Base-by-base conservation (phyloP, 2,797 vertebrate genomes). In the Cheirogaleus major region DNA sequence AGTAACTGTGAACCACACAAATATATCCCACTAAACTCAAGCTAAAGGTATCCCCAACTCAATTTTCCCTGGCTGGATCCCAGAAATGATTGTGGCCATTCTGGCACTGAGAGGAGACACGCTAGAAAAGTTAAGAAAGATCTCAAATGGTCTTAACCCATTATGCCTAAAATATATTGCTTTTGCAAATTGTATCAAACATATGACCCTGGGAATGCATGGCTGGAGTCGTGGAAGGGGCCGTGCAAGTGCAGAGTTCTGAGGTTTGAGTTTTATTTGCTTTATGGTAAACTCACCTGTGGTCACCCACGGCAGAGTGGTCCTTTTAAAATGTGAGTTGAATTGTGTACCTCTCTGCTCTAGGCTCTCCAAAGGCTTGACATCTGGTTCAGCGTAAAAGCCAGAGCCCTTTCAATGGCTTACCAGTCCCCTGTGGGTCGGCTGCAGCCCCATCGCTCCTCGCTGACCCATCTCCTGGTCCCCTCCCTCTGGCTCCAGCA, bases 181-280 rank as follows among this genome's bases (percentile, higher is more conserved):
- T 95, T 61, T 72, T 73, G 70, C 27, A 75, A 75, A 30, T 80
- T 89, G 91, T 83, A n/a, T 30, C 81, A 80, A 80, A 90, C 12
- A 1, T 22, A 20, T 75, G 57, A 57, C 35, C 25, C 5, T 1
- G 8, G 45, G 48, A 93, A 25, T n/a, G 67, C 43, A 45, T 9
- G 15, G 38, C 25, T 86, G 14, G 27, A 48, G 27, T 41, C 69
- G 69, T 57, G 20, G 43, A 87, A 84, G 50, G 48, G 30, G n/a
- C 48, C 1, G 0, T 41, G 11, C 35, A 63, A 25, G 50, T 2
- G 30, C 20, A n/a, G 75, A 17, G 32, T 65, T 81, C 76, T 63
- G 48, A 83, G 32, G 11, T 79, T 61, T 78, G 63, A 79, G 57
- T 17, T 79, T 65, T 55, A 13, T 30, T 35, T 20, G 18, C 65